phyloP scores from a whole-genome alignment of 2,113 vertebrate genomes.

The Athene cunicularia region DNA sequence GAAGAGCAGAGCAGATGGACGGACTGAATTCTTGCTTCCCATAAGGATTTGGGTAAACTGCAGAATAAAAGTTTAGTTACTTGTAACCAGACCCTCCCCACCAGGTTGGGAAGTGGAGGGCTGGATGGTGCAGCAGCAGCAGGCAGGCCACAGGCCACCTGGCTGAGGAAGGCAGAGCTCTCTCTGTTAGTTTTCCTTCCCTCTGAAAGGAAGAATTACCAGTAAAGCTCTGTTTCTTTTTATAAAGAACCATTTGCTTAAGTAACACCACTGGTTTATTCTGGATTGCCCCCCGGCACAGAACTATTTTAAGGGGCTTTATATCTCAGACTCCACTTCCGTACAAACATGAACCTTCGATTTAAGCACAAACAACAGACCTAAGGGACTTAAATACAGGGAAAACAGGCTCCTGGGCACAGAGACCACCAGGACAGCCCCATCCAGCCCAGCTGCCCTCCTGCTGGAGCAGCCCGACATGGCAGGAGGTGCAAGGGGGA shows the following conservation, averaged over 20 bases:
- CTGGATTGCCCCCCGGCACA: background rate
- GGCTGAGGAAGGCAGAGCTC: background rate
- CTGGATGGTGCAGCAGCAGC: accelerated
- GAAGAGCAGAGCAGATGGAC: background rate
- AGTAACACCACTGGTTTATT: background rate
- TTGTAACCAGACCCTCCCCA: accelerated
- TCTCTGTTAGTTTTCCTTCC: background rate
- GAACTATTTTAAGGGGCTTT: background rate
- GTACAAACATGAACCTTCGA: background rate
- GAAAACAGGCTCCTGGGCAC: background rate
- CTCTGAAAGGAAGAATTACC: background rate
- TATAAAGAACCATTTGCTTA: background rate
- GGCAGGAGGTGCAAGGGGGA: background rate
- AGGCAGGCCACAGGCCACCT: background rate
- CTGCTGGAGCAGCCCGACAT: background rate
- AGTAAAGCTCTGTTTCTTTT: background rate
- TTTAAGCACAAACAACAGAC: background rate
- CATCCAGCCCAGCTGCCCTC: background rate
- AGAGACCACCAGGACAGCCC: too few relatives aligned
- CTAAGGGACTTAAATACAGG: background rate
- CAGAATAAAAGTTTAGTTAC: background rate
- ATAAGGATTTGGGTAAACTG: background rate
- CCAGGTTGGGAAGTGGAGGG: background rate
- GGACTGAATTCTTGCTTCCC: background rate
- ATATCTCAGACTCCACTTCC: background rate